A percentile compares a stretch with the other conserved stretches of the same genome.
phyloP scores from a whole-genome alignment of 2,888 invertebrate species.

The Sipha maydis region DNA sequence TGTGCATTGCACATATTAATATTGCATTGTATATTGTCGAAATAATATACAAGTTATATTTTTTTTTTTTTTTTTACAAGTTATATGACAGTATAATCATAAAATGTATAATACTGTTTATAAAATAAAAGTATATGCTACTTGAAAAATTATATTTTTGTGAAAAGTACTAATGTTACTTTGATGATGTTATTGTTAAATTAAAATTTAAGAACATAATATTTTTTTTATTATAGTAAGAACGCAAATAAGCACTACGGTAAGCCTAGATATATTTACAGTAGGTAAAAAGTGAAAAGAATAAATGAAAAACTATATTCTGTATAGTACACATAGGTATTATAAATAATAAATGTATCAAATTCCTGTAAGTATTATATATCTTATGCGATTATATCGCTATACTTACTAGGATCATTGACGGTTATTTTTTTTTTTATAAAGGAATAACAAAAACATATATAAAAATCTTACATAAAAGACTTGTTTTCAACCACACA shows the following conservation, averaged over 20 bases:
- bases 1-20: no score
- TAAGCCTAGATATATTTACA: conserved; percentile 2
- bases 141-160: no score
- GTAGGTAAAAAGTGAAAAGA: conserved; percentile 44
- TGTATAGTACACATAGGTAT: not conserved
- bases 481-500: not conserved
- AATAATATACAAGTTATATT: no score
- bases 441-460: not conserved
- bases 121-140: no score
- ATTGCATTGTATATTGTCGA: no score
- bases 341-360: not conserved
- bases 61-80: no score
- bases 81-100: no score
- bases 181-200: no score
- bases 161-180: no score
- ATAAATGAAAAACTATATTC: conserved; percentile 30
- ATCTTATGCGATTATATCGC: conserved; percentile 20
- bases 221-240: not conserved
- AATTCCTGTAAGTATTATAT: conserved; percentile 26
- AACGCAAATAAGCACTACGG: not conserved
- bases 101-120: no score
- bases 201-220: not conserved
- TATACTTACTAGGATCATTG: conserved; percentile 22
- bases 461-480: not conserved
- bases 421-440: not conserved